Percentiles rank a stretch among this genome's conserved stretches.
Conservation (phyloP, 2,888 invertebrate genomes). For the Ceramica pisi region DNA sequence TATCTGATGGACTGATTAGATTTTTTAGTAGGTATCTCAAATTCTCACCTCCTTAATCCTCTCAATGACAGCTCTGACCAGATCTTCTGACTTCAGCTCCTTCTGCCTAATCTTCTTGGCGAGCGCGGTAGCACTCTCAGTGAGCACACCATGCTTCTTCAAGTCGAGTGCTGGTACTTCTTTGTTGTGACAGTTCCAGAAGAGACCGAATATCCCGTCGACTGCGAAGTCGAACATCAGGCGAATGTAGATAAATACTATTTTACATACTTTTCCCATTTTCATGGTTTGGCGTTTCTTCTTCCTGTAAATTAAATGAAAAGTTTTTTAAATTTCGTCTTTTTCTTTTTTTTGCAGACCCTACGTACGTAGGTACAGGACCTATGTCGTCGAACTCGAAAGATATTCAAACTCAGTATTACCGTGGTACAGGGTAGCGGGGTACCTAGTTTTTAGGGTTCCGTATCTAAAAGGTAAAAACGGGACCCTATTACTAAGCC, state of each 20-base stretch:
- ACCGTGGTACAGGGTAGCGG: too few species aligned
- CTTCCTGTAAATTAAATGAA: conserved; percentile 21
- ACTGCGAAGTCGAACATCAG: conserved; percentile 79
- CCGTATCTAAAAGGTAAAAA: too few species aligned
- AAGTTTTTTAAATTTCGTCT: background rate
- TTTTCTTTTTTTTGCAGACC: too few species aligned
- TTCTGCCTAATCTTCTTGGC: conserved; percentile 92
- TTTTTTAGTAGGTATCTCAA: too few species aligned
- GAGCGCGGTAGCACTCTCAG: conserved; percentile 92
- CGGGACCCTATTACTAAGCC: too few species aligned
- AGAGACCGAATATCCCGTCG: conserved; percentile 84
- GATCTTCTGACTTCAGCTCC: conserved; percentile 92
- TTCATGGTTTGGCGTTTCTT: conserved; percentile 27
- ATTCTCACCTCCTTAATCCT: conserved; percentile 93
- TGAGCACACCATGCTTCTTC: conserved; percentile 78
- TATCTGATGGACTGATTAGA: too few species aligned
- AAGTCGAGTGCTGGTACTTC: conserved; percentile 79
- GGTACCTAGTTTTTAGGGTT: too few species aligned
- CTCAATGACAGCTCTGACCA: conserved; percentile 94
- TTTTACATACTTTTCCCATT: conserved; percentile 71
- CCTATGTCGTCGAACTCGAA: too few species aligned
- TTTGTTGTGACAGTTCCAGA: conserved; percentile 82
- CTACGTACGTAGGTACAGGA: too few species aligned
- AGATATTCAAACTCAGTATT: too few species aligned
- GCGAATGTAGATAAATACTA: conserved; percentile 73